Conservation (phyloP, 2,113 vertebrate genomes). For the Phaethornis superciliosus region DNA sequence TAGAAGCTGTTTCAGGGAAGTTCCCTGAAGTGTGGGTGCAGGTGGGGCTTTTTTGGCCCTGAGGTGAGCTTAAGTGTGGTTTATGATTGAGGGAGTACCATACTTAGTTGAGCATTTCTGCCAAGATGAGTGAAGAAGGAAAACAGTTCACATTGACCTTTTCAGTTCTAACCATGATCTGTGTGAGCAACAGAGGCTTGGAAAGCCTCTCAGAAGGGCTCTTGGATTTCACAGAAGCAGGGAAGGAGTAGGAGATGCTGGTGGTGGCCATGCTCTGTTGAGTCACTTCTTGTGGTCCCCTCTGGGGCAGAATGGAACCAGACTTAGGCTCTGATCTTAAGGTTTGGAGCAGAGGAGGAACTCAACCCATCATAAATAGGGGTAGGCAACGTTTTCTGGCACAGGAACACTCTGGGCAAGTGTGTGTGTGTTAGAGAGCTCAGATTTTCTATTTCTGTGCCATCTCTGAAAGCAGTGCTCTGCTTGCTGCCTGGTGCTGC, state of each 20-base stretch:
- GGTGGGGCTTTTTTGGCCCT: slow-evolving; percentile 44
- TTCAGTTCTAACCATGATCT: slow-evolving; percentile 21
- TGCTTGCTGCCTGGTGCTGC: not conserved
- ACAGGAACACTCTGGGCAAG: not conserved
- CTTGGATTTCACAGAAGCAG: not conserved
- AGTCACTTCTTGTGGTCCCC: slow-evolving; percentile 41
- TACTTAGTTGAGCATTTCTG: slow-evolving; percentile 2
- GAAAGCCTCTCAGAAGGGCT: not conserved
- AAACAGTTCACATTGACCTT: slow-evolving; percentile 54
- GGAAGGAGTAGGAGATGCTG: not conserved
- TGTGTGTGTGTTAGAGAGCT: not conserved
- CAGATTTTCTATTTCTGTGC: not conserved
- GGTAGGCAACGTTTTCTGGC: not conserved
- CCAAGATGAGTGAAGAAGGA: slow-evolving; percentile 32
- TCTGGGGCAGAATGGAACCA: not conserved
- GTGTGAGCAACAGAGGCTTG: not conserved
- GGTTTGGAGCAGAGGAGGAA: not conserved
- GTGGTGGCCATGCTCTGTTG: not conserved
- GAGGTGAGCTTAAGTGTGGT: slow-evolving; percentile 53
- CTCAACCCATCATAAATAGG: not conserved
- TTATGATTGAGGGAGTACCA: slow-evolving; percentile 10
- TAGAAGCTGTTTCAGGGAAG: slow-evolving; percentile 32
- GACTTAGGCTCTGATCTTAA: not conserved
- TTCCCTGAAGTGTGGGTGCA: slow-evolving; percentile 50
- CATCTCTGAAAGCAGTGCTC: not conserved